Evolutionary conservation across 2,888 invertebrate genomes (phyloP), one percentile per base, ranked within the genome.

Genomic region (Himalopsyche anomala): DNA sequence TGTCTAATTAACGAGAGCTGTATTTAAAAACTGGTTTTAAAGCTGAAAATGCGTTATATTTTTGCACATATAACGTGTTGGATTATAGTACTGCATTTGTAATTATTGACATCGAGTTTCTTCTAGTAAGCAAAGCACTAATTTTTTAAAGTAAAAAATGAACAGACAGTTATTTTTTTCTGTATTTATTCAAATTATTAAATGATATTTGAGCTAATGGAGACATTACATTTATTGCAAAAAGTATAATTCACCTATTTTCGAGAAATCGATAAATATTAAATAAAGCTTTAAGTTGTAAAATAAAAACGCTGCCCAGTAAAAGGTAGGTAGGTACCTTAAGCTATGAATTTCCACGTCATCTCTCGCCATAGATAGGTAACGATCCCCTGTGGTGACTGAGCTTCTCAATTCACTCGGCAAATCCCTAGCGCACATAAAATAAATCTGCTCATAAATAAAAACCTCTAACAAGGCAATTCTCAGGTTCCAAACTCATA

Each of bases 391-490:
- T 36, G 69, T 15, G 81, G 54, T 17, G 62, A 55, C 80, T 81
- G 84, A 86, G 86, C 88, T 87, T 87, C 86, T 88, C 89, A 89
- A 89, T 89, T 88, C 88, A 89, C 89, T 87, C 84, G 88, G 86
- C 84, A 83, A 87, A 87, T 87, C 91, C 90, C 90, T 90, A 90
- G 90, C 90, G 91, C 91, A 90, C 91, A 93, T 93, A 93, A 93
- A 93, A 93, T 93, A 93, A 93, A 93, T 93, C 93, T 92, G 91
- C 91, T 89, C 92, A 93, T 93, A 93, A 93, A 93, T 93, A 93
- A 93, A 92, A 91, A 92, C 91, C 92, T 92, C 93, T 93, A 93
- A 93, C 93, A 93, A 93, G 93, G 88, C 86, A 82, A 88, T 91
- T 92, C 92, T 93, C 93, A 92, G 92, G 91, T 93, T 93, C 92